Conservation (phyloP, 2,113 vertebrate species). For the Lutjanus erythropterus region DNA sequence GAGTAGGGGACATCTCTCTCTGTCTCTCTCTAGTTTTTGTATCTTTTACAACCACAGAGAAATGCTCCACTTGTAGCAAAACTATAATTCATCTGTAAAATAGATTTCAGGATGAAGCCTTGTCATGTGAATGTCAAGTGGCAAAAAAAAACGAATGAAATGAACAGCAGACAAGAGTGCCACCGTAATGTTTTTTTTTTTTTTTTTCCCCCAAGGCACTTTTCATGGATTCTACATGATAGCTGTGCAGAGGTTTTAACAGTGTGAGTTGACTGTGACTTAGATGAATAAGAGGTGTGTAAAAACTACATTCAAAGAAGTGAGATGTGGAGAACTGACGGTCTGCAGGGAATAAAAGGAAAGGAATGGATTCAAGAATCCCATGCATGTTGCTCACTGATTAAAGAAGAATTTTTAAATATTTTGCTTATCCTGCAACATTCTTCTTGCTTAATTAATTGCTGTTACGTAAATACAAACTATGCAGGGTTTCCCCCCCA, state of each 20-base stretch:
- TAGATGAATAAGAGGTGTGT: neutral
- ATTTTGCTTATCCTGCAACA: neutral
- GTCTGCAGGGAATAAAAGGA: neutral
- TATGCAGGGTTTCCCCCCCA: no score
- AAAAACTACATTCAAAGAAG: neutral
- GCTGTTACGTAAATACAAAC: no score
- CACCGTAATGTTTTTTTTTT: neutral
- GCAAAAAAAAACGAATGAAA: neutral
- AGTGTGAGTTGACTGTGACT: neutral
- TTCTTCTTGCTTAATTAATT: neutral
- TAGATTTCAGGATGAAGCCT: neutral
- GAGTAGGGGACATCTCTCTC: slow-evolving; percentile 15
- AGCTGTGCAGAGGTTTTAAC: neutral
- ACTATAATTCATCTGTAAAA: neutral
- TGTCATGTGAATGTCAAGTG: neutral
- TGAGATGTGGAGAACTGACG: neutral
- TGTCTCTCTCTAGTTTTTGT: slow-evolving; percentile 3
- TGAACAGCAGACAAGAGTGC: neutral
- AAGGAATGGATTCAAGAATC: neutral
- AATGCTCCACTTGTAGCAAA: neutral
- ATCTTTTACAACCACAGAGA: slow-evolving; percentile 9
- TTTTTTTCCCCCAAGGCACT: neutral
- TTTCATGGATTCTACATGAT: neutral
- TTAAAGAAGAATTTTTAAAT: neutral
- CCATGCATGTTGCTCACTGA: neutral